Percentiles rank a stretch among this genome's conserved stretches.
These are phyloP conservation scores for Hirtodrosophila histrioides DNA, from an alignment of 2,888 invertebrate species.

Conservation along the genomic window DNA sequence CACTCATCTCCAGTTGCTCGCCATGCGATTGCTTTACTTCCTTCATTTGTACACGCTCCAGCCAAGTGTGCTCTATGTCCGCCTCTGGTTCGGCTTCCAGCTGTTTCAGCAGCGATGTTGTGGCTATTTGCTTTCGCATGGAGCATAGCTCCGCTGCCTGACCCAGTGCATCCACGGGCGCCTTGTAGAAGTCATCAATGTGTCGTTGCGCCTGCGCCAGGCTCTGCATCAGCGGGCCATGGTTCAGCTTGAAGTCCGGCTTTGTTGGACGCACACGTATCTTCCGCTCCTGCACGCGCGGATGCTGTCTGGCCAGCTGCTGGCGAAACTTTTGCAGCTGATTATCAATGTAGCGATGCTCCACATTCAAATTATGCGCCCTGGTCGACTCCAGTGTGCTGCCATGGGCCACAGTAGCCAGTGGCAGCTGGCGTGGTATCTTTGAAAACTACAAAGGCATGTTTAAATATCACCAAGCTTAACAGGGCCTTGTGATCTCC, in stretches of 20 bases:
- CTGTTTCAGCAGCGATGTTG: constrained; percentile 42
- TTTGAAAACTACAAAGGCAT: constrained; percentile 71
- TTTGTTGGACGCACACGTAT: constrained; percentile 60
- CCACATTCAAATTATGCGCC: constrained; percentile 82
- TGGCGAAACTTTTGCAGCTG: constrained; percentile 82
- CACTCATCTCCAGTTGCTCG: constrained; percentile 3
- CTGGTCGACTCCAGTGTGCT: constrained; percentile 75
- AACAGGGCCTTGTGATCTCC: too few species aligned
- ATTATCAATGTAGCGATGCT: constrained; percentile 82
- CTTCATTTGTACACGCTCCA: constrained; percentile 11
- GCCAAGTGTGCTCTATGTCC: constrained; percentile 57
- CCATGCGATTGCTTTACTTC: neutral
- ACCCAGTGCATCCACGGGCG: constrained; percentile 78
- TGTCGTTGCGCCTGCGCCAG: constrained; percentile 72
- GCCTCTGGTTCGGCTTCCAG: constrained; percentile 52
- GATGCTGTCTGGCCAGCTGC: constrained; percentile 75
- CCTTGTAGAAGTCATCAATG: constrained; percentile 80
- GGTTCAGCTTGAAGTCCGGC: constrained; percentile 72
- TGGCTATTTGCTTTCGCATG: constrained; percentile 55
- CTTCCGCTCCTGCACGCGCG: constrained; percentile 27
- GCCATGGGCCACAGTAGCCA: constrained; percentile 74
- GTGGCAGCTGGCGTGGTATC: constrained; percentile 68
- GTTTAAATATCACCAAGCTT: too few species aligned
- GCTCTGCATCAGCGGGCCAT: constrained; percentile 75
- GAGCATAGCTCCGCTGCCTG: constrained; percentile 60